Evolutionary conservation across 2,888 invertebrate genomes (phyloP), one percentile per base, ranked within the genome.

Genomic region (Drosophila villosipedis): DNA sequence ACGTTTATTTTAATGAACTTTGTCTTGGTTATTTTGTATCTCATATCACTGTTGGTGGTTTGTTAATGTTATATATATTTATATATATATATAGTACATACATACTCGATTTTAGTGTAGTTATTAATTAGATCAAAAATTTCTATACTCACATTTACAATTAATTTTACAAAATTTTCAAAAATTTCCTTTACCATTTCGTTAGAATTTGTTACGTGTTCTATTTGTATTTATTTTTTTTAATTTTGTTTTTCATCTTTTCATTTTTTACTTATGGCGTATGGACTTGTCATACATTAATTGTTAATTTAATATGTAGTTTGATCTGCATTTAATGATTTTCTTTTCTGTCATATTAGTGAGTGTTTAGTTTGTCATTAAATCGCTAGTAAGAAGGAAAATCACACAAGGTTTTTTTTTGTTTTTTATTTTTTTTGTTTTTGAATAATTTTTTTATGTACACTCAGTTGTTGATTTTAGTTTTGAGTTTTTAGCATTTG

Each of bases 1-100:
- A 37, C 49, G 33, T 64, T 52, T 58, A 63, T 70, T 58, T 55
- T 65, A 30, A 74, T 80, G 81, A 71, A 76, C 57, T 80, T 64
- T 62, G 52, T 69, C 43, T 53, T 61, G 68, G 59, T 76, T 73
- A 58, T 77, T 82, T 91, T 87, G 77, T 84, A 88, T 73, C 76
- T 88, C 77, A 89, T 88, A 88, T 88, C 88, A 88, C 88, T 88
- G 91, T 91, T 90, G 87, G 91, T 88, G 91, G 87, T 91, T 87
- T 90, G 72, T 85, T 78, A 76, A 88, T 89, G 64, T 78, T 85
- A 63, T 69, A 73, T 69, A 74, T 68, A 71, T 57, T 68, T 60
- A 72, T 72, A 68, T 53, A 30, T 30, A 30, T 30, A 61, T 59
- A 43, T 37, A 16, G 28, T 28, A 28, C 37, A 55, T 37, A 33